Percentiles rank a stretch among this genome's conserved stretches.
Evolutionary conservation across 2,113 vertebrate genomes (phyloP).

Genomic region (Anarhynchus alexandrinus): DNA sequence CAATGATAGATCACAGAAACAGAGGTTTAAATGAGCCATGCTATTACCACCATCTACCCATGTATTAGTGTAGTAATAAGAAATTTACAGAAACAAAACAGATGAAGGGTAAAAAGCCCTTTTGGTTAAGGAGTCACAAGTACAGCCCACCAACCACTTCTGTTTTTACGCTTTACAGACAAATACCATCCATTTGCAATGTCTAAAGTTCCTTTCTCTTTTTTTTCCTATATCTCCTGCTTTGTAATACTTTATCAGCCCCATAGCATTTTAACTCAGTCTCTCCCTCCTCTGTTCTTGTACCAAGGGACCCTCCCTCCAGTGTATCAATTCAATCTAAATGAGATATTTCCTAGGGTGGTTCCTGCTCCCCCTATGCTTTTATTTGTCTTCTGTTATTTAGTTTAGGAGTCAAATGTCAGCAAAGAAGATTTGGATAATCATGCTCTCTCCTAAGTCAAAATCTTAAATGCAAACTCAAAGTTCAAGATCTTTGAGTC

Average conservation of each 20-base stretch:
- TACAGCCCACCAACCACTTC: background rate
- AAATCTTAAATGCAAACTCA: background rate
- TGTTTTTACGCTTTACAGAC: background rate
- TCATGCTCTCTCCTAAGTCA: background rate
- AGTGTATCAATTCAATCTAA: background rate
- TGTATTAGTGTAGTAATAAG: background rate
- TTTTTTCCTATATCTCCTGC: background rate
- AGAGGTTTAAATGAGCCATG: background rate
- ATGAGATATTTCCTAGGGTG: background rate
- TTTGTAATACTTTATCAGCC: background rate
- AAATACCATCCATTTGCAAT: background rate
- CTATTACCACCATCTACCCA: background rate
- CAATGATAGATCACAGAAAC: background rate
- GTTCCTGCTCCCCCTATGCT: rapidly evolving
- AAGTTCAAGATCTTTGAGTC: background rate
- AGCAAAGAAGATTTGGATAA: background rate
- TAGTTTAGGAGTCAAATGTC: background rate
- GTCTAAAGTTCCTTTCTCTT: background rate
- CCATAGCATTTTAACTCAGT: background rate
- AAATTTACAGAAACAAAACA: background rate
- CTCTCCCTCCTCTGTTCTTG: background rate
- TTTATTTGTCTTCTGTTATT: background rate
- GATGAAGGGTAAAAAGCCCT: background rate
- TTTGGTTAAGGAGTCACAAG: background rate
- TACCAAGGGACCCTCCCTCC: background rate